A percentile compares a stretch with the other conserved stretches of the same genome.
Evolutionary conservation across 2,888 invertebrate genomes (phyloP).

Genomic region (Eudemis profundana): DNA sequence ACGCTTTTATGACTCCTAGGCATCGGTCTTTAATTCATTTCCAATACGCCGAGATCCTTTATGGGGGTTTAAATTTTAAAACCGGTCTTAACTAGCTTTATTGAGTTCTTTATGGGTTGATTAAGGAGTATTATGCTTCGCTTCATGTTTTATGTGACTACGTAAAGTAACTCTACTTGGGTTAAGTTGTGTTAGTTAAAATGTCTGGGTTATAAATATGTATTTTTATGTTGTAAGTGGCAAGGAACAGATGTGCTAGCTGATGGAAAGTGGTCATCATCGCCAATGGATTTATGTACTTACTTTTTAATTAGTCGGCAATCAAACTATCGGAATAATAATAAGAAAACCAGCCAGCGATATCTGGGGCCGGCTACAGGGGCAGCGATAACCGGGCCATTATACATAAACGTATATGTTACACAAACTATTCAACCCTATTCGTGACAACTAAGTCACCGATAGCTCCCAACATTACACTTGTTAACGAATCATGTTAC

Average conservation of each 20-base stretch:
- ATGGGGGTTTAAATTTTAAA: constrained; percentile 30
- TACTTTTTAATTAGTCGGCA: neutral
- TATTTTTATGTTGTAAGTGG: no score
- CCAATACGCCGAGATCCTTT: constrained; percentile 33
- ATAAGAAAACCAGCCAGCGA: no score
- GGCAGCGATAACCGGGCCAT: no score
- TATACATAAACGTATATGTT: no score
- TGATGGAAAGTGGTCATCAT: no score
- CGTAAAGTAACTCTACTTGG: neutral
- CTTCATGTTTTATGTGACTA: neutral
- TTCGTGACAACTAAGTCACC: constrained; percentile 18
- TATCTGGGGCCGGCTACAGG: no score
- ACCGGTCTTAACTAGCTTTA: constrained; percentile 29
- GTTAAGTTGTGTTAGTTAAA: no score
- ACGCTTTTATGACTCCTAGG: constrained; percentile 38
- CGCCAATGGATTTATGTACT: neutral
- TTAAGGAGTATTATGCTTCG: constrained; percentile 4
- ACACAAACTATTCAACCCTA: neutral
- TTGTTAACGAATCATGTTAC: constrained; percentile 32
- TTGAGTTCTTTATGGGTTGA: constrained; percentile 23
- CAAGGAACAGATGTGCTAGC: no score
- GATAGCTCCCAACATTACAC: constrained; percentile 9
- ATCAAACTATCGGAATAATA: no score
- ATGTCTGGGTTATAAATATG: no score
- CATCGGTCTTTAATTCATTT: constrained; percentile 41